Evolutionary conservation across 1,140 invertebrate genomes (phyloP), one percentile per base, ranked within the genome.

Genomic region (Conus ventricosus): DNA sequence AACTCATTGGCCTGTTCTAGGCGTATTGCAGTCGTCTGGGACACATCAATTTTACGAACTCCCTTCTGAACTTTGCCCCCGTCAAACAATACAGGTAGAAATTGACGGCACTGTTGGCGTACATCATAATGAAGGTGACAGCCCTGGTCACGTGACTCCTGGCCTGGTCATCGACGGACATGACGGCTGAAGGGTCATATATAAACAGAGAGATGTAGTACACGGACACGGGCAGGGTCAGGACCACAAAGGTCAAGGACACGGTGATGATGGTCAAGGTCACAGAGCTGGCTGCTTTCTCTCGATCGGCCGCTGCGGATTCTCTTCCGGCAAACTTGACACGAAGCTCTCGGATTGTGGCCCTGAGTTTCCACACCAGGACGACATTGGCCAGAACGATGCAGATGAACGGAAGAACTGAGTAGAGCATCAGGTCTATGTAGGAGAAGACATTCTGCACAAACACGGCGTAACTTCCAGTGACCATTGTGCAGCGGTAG

Each of bases 201-300:
- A 60, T 75, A 20, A 17, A 75, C 20, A 75, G 67, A 20, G 67
- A 75, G 53, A 83, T 53, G 23, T 23, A n/a, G 51, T 83, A 54
- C 17, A 54, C 53, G 0, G 53, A 13, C 4, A 83, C 23, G 51
- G 81, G 81, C 7, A 53, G 17, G 25, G 81, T 83, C 23, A 83
- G 17, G 11, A 57, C n/a, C 23, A 83, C 53, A 25, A 55, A 83
- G 25, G 81, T 25, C 23, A 83, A 13, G 11, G 81, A 83, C 53
- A 83, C 53, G 11, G 54, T 17, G 7, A 83, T 55, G 53, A 83
- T n/a, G 53, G 81, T 83, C 81, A 83, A 51, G 53, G 81, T 83
- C 51, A 55, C 53, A 15, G 81, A 53, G 11, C 25, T 51, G 13
- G 81, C 81, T 39, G 13, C 23, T 51, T 83, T 83, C 53, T 55